A percentile compares a stretch with the other conserved stretches of the same genome.
These are phyloP conservation scores for Tamandua tetradactyla DNA, from an alignment of 2,797 vertebrate genomes.

Conservation along the genomic window DNA sequence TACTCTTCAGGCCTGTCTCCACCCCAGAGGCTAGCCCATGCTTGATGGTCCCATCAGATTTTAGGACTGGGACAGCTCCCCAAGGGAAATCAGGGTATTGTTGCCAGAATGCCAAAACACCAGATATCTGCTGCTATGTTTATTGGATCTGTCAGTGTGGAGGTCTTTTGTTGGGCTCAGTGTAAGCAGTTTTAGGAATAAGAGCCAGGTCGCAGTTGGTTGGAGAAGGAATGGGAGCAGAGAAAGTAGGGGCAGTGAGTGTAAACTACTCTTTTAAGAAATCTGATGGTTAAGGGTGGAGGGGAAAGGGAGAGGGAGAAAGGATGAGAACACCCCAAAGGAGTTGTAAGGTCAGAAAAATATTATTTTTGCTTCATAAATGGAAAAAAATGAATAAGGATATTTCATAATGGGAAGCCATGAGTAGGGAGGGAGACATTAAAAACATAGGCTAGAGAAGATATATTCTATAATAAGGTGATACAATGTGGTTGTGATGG, in stretches of 20 bases:
- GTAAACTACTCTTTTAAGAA: constrained; percentile 27
- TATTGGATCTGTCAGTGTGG: background rate
- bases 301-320: background rate
- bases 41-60: background rate
- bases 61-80: background rate
- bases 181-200: constrained; percentile 32
- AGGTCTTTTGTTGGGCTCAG: constrained; percentile 16
- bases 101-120: background rate
- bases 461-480: background rate
- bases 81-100: background rate
- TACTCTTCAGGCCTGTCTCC: background rate
- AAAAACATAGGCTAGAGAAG: constrained; percentile 9
- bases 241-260: background rate
- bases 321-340: background rate
- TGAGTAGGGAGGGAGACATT: constrained; percentile 25
- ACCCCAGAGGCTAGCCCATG: background rate
- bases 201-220: background rate
- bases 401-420: constrained; percentile 6
- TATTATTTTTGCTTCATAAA: background rate
- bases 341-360: background rate
- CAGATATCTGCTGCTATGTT: background rate
- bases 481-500: background rate
- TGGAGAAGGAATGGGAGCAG: constrained; percentile 16
- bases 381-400: constrained; percentile 1
- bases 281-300: background rate